Percentiles rank a stretch among this genome's conserved stretches.
These are phyloP conservation scores for Myiagra hebetior DNA, from an alignment of 2,113 vertebrate genomes.

Conservation along the genomic window DNA sequence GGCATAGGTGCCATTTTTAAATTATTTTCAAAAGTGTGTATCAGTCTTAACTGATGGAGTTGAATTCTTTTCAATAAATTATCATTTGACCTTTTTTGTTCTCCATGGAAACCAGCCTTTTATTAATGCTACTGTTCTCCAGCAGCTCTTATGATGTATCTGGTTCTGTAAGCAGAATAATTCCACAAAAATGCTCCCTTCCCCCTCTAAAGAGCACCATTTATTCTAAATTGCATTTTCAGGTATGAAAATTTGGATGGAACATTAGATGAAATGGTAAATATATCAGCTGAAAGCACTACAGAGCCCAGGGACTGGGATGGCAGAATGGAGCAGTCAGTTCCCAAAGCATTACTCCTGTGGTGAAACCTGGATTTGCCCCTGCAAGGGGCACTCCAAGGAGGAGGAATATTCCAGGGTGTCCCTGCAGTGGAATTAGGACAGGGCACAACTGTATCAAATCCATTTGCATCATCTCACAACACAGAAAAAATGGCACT, in stretches of 20 bases:
- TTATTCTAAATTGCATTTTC: not conserved
- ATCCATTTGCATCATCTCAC: accelerated
- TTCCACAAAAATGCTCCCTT: not conserved
- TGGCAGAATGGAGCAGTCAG: not conserved
- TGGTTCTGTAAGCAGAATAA: not conserved
- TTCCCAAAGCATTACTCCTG: accelerated
- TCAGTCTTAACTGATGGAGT: constrained; percentile 25
- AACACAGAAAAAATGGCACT: accelerated
- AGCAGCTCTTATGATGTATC: not conserved
- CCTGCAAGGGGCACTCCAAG: not conserved
- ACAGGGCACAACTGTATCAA: not conserved
- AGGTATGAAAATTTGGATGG: not conserved
- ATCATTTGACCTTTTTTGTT: constrained; percentile 56
- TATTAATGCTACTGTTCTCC: not conserved
- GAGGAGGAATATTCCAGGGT: not conserved
- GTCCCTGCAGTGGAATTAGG: not conserved
- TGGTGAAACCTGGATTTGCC: not conserved
- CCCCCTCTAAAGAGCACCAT: not conserved
- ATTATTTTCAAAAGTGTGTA: not conserved
- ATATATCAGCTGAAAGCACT: not conserved
- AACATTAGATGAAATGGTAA: not conserved
- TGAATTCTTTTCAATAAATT: constrained; percentile 18
- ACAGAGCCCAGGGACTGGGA: accelerated
- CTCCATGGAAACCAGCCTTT: constrained; percentile 65
- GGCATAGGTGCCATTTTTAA: constrained; percentile 19